These are phyloP conservation scores for Epiblema foenella DNA, from an alignment of 2,888 invertebrate species.

Conservation along the genomic window DNA sequence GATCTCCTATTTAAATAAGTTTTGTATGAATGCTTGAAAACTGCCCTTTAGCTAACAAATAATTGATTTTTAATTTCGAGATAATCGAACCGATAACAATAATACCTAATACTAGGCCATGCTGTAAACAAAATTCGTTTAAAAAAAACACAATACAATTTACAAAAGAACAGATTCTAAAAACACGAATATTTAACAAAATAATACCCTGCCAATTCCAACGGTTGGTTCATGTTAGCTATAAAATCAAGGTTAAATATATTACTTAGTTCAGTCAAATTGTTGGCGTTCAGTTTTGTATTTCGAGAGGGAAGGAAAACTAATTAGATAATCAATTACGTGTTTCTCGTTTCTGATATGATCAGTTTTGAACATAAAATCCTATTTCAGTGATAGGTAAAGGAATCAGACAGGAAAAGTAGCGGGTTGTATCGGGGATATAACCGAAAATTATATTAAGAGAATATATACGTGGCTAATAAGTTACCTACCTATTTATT, in stretches of 20 bases:
- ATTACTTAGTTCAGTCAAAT: conserved; percentile 56
- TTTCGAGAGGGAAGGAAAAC: conserved; percentile 40
- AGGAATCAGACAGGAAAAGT: background rate
- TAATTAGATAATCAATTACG: background rate
- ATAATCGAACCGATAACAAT: no score
- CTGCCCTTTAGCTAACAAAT: background rate
- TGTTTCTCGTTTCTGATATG: background rate
- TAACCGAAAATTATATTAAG: no score
- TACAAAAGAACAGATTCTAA: no score
- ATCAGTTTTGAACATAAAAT: background rate
- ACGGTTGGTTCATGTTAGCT: conserved; percentile 6
- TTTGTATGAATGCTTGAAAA: background rate
- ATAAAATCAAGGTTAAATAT: conserved; percentile 51
- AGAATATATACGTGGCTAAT: no score
- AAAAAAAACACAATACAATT: no score
- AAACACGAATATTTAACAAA: background rate
- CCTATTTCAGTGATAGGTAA: no score
- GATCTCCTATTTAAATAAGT: background rate
- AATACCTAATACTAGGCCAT: no score
- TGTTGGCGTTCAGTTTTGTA: conserved; percentile 47
- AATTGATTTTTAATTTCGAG: no score
- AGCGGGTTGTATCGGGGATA: no score
- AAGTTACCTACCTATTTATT: no score
- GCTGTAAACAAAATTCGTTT: no score
- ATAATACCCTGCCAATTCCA: conserved; percentile 2